phyloP scores from a whole-genome alignment of 2,113 vertebrate species.

The Ondatra zibethicus region DNA sequence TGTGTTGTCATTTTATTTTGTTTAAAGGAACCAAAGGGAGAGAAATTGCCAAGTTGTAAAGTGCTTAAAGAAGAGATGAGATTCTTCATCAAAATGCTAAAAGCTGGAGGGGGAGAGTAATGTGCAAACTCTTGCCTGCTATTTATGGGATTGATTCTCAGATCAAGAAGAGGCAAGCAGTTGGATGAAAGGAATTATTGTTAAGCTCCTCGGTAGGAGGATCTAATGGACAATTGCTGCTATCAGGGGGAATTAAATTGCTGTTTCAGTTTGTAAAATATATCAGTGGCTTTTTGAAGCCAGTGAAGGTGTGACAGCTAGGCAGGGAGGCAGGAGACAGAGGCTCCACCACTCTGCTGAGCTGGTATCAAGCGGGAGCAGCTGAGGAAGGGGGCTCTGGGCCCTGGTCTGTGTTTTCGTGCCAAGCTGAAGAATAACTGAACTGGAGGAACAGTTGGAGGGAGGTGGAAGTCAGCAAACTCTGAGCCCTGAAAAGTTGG shows the following conservation, averaged over 20 bases:
- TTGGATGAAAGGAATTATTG: conserved; percentile 85
- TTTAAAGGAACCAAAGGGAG: conserved; percentile 78
- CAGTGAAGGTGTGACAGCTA: conserved; percentile 70
- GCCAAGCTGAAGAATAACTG: not conserved
- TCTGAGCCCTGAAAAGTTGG: not conserved
- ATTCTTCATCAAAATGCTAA: conserved; percentile 82
- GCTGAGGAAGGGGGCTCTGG: not conserved
- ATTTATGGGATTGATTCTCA: conserved; percentile 84
- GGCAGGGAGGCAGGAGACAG: not conserved
- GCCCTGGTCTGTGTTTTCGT: not conserved
- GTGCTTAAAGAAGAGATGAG: conserved; percentile 76
- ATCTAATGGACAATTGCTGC: conserved; percentile 83
- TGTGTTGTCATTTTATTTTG: conserved; percentile 71
- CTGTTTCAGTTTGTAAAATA: conserved; percentile 84
- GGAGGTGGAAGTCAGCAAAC: not conserved
- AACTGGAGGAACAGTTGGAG: not conserved
- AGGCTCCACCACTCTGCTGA: not conserved
- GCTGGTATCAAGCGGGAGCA: not conserved
- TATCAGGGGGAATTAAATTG: conserved; percentile 83
- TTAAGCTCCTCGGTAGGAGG: conserved; percentile 82
- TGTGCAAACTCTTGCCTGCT: conserved; percentile 81
- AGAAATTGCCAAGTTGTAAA: conserved; percentile 74
- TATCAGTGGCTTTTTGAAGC: conserved; percentile 81
- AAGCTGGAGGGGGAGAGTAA: conserved; percentile 80
- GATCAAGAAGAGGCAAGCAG: conserved; percentile 83